phyloP scores from a whole-genome alignment of 2,113 vertebrate genomes.

The Sprattus sprattus region DNA sequence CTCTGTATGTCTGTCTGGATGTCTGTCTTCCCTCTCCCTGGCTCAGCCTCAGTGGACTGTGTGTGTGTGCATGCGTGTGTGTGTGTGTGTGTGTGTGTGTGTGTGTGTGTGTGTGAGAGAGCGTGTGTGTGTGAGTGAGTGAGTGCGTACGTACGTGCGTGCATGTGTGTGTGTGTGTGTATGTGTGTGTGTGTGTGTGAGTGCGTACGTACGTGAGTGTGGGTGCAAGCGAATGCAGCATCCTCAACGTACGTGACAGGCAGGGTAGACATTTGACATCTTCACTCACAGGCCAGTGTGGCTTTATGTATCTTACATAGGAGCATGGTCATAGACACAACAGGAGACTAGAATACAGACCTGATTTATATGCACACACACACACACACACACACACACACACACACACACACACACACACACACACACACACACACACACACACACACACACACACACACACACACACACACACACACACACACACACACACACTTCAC shows the following conservation, averaged over 20 bases:
- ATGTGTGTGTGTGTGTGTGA: constrained; percentile 1
- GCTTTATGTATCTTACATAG: not conserved
- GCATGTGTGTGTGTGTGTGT: not conserved
- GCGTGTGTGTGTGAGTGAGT: constrained; percentile 1
- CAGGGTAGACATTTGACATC: not conserved
- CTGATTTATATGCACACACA: not conserved
- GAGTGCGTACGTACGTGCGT: not conserved
- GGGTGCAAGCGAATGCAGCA: not conserved
- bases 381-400: not conserved
- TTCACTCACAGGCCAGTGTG: not conserved
- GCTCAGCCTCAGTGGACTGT: constrained; percentile 30
- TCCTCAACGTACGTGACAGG: not conserved
- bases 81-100: not conserved
- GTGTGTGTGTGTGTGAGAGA: not conserved
- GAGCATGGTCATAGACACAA: not conserved
- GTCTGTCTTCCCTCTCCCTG: constrained; percentile 34
- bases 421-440: not conserved
- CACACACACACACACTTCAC: too few species aligned
- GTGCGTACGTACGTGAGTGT: not conserved
- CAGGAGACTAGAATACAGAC: not conserved
- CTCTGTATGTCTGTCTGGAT: constrained; percentile 36
- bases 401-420: not conserved
- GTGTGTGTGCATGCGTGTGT: not conserved
- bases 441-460: not conserved
- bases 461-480: not conserved